Conservation (phyloP, 1,140 invertebrate species). For the Chironomus tepperi region DNA sequence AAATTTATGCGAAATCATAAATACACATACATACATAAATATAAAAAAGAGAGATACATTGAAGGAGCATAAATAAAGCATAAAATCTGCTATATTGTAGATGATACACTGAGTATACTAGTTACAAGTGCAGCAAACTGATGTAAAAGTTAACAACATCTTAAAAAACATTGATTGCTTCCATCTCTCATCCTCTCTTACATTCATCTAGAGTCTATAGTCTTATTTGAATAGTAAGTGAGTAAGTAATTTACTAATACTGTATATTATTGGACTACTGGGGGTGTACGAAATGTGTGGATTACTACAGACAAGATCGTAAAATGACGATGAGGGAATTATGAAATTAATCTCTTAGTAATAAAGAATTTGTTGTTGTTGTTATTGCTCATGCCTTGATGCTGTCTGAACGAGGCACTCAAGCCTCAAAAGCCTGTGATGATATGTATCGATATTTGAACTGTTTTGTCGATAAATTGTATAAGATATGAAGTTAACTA, state of each 20-base stretch:
- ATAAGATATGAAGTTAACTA: background rate
- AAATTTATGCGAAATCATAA: slow-evolving; percentile 22
- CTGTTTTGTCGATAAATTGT: background rate
- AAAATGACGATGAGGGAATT: slow-evolving; percentile 15
- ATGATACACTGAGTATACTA: background rate
- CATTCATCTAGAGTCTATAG: too few relatives aligned
- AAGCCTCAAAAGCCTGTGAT: background rate
- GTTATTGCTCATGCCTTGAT: background rate
- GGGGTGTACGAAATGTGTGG: background rate
- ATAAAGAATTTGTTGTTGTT: slow-evolving; percentile 16
- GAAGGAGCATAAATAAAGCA: background rate
- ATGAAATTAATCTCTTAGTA: slow-evolving; percentile 18
- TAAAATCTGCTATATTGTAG: background rate
- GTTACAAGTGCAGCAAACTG: background rate
- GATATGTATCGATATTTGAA: background rate
- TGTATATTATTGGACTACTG: background rate
- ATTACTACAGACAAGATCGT: background rate
- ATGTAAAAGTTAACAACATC: background rate
- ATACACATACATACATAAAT: background rate
- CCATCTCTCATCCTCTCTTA: background rate
- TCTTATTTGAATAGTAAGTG: background rate
- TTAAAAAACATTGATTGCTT: background rate
- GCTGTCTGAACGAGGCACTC: background rate
- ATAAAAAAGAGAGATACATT: background rate
- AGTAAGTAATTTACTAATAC: background rate